Percentiles rank a stretch among this genome's conserved stretches.
Evolutionary conservation across 2,888 invertebrate species (phyloP).

Genomic region (Oscheius sp.): DNA sequence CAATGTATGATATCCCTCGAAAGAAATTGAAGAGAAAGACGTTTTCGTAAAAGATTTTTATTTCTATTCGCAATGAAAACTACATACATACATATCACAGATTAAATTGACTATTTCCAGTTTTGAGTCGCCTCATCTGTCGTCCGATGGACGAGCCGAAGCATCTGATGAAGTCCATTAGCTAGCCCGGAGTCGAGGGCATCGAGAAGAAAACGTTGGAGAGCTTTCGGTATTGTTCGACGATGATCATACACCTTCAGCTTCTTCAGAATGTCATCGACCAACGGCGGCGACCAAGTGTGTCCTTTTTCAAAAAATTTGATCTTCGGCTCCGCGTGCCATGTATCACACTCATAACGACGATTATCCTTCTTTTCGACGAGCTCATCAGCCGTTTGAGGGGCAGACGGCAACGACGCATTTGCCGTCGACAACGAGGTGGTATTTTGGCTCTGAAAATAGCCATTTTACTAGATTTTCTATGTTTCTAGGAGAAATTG

Average conservation of each 20-base stretch:
- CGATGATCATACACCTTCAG: conserved; percentile 88
- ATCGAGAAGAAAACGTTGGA: conserved; percentile 97
- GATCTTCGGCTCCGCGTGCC: conserved; percentile 88
- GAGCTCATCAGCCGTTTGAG: too few relatives aligned
- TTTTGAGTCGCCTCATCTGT: too few relatives aligned
- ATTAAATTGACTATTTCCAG: too few relatives aligned
- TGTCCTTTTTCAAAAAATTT: conserved; percentile 66
- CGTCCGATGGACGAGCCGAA: conserved; percentile 21
- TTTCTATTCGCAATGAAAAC: too few relatives aligned
- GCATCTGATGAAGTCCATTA: conserved; percentile 24
- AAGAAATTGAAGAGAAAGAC: too few relatives aligned
- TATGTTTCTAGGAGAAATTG: too few relatives aligned
- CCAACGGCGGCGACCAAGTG: conserved; percentile 90
- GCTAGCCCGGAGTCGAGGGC: conserved; percentile 91
- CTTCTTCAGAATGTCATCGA: conserved; percentile 96
- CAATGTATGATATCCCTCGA: too few relatives aligned
- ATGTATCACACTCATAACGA: conserved; percentile 87
- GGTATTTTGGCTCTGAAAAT: conserved; percentile 5
- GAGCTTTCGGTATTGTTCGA: conserved; percentile 98
- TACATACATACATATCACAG: too few relatives aligned
- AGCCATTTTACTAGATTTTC: neutral
- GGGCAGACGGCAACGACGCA: neutral
- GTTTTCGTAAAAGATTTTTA: too few relatives aligned
- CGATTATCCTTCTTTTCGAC: conserved; percentile 20
- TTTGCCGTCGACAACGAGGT: neutral